These are phyloP conservation scores for Alfaro cultratus DNA, from an alignment of 2,797 vertebrate species.

Conservation along the genomic window DNA sequence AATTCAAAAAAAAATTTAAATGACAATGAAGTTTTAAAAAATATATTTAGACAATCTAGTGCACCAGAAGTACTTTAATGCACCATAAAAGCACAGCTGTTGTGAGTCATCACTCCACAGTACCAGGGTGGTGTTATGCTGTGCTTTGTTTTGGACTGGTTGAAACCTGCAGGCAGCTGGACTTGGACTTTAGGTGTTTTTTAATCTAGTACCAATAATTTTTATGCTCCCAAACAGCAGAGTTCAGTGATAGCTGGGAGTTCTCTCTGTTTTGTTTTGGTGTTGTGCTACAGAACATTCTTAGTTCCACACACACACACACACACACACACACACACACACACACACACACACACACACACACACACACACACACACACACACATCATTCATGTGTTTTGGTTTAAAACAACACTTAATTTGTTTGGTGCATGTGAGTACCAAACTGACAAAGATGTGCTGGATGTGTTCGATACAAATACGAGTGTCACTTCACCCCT, in stretches of 20 bases:
- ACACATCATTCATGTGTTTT: not conserved
- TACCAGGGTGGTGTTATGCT: not conserved
- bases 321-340: no score
- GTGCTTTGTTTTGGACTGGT: not conserved
- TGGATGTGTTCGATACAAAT: not conserved
- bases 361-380: not conserved
- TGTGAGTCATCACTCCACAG: not conserved
- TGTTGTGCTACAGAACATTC: not conserved
- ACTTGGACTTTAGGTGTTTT: not conserved
- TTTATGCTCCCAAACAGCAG: not conserved
- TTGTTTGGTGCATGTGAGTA: not conserved
- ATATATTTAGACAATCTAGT: not conserved
- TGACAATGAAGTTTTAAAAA: not conserved
- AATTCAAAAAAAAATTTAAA: not conserved
- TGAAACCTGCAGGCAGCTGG: not conserved
- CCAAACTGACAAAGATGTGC: not conserved
- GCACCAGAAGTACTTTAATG: not conserved
- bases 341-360: not conserved
- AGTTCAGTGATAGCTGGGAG: not conserved
- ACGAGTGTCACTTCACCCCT: not conserved
- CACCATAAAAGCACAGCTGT: not conserved
- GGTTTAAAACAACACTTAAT: not conserved
- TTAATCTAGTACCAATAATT: not conserved
- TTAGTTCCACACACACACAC: not conserved
- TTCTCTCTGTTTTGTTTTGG: not conserved